phyloP scores from a whole-genome alignment of 2,888 invertebrate species.

The Chloroclysta siterata region DNA sequence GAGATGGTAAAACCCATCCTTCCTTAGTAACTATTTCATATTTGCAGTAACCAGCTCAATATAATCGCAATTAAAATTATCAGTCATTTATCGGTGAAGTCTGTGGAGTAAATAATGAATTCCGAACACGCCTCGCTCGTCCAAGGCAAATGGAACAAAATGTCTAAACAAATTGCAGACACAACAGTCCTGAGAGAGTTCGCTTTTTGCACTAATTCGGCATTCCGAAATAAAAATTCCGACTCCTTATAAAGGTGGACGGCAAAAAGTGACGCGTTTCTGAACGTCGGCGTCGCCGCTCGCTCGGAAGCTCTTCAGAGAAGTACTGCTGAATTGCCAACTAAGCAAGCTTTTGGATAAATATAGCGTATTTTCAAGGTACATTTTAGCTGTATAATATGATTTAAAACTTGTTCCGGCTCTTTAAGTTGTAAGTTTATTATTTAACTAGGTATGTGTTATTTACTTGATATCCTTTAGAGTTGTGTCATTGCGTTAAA shows the following conservation, averaged over 20 bases:
- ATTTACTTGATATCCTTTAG: no score
- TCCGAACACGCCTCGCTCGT: slow-evolving; percentile 61
- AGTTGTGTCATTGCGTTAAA: background rate
- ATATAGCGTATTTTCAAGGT: background rate
- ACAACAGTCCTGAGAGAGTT: slow-evolving; percentile 66
- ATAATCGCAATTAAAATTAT: slow-evolving; percentile 40
- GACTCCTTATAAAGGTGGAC: slow-evolving; percentile 68
- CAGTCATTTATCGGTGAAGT: slow-evolving; percentile 53
- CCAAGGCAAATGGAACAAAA: slow-evolving; percentile 78
- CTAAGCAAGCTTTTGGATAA: background rate
- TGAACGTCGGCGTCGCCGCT: slow-evolving; percentile 43
- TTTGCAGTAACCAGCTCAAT: slow-evolving; percentile 34
- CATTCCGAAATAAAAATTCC: slow-evolving; percentile 85
- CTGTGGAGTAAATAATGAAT: slow-evolving; percentile 69
- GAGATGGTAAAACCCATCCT: no score
- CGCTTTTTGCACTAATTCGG: slow-evolving; percentile 84
- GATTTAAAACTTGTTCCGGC: background rate
- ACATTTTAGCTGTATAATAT: background rate
- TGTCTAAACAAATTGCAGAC: slow-evolving; percentile 81
- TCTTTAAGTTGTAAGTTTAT: no score
- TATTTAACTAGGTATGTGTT: no score
- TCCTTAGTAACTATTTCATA: background rate
- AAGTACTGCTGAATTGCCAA: slow-evolving; percentile 49
- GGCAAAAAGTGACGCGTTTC: slow-evolving; percentile 53
- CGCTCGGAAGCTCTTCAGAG: slow-evolving; percentile 54